These are phyloP conservation scores for Heteronetta atricapilla DNA, from an alignment of 2,113 vertebrate genomes.

Conservation along the genomic window DNA sequence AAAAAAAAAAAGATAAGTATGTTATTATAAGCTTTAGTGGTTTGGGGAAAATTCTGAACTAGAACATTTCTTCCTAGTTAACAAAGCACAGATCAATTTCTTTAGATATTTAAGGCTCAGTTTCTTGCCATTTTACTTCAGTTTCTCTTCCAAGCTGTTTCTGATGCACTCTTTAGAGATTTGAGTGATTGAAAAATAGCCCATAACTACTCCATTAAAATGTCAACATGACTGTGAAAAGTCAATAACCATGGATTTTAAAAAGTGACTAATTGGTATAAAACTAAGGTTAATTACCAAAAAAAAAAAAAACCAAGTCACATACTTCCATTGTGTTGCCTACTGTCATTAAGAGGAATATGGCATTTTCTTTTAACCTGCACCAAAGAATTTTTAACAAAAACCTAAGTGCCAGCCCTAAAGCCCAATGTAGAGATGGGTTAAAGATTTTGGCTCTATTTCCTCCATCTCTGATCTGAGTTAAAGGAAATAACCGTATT, in stretches of 20 bases:
- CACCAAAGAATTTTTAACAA: neutral
- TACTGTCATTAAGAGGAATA: neutral
- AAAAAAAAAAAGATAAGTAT: neutral
- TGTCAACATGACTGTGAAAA: neutral
- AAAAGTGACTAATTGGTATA: neutral
- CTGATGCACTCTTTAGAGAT: neutral
- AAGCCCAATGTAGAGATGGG: neutral
- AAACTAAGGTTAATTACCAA: neutral
- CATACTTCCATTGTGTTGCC: neutral
- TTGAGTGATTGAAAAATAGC: neutral
- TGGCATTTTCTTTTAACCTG: neutral
- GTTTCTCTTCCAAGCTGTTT: slow-evolving; percentile 10
- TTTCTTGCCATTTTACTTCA: slow-evolving; percentile 23
- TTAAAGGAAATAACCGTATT: neutral
- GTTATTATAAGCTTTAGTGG: slow-evolving; percentile 46
- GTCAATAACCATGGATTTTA: neutral
- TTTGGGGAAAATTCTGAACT: slow-evolving; percentile 25
- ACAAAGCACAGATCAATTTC: neutral
- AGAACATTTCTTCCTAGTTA: slow-evolving; percentile 13
- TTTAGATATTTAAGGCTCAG: neutral
- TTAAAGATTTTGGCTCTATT: neutral
- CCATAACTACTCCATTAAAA: neutral
- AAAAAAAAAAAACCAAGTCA: neutral
- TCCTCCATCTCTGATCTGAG: neutral
- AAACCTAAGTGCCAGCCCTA: neutral